Evolutionary conservation across 2,888 invertebrate species (phyloP), one percentile per base, ranked within the genome.

Genomic region (Selenia dentaria): DNA sequence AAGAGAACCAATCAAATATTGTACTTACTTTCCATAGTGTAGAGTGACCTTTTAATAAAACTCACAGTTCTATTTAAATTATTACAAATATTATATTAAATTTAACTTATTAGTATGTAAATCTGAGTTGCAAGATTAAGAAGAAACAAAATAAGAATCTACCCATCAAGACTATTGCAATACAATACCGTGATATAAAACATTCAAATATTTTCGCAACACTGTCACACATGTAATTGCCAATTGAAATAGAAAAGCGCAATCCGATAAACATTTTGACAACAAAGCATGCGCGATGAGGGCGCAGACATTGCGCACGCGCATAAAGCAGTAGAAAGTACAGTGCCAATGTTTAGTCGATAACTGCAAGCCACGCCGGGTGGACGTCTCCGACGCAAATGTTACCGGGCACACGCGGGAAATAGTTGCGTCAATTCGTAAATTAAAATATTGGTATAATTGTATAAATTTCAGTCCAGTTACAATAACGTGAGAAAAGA

Each of bases 241-340:
- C 46, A 48, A 56, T 55, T 45, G 50, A 53, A 64, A 67, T 59
- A 57, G 49, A 56, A 63, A 64, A 64, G 51, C 57, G 62, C 58
- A 68, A 70, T 62, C 54, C 47, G 57, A 63, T 65, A 58, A 59
- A 54, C 37, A 47, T 53, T 51, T 39, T 49, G 45, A 51, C 43
- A 54, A 63, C 66, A 64, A 57, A 54, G 46, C 64, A 54, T 54
- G 58, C 60, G 52, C 59, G 56, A 48, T 54, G 61, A 56, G 62
- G 64, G 65, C 71, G 70, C 61, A 63, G 65, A 70, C 66, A 67
- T 74, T 78, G 81, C 80, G 80, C 74, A 54, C 54, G 69, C 83
- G 79, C 81, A 80, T 80, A 79, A 73, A 86, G 79, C 73, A 70
- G 75, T 90, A 89, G 91, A 91, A 91, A 90, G 91, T 89, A 66